Conservation (phyloP, 1,140 invertebrate species). For the Saccostrea glomerata region DNA sequence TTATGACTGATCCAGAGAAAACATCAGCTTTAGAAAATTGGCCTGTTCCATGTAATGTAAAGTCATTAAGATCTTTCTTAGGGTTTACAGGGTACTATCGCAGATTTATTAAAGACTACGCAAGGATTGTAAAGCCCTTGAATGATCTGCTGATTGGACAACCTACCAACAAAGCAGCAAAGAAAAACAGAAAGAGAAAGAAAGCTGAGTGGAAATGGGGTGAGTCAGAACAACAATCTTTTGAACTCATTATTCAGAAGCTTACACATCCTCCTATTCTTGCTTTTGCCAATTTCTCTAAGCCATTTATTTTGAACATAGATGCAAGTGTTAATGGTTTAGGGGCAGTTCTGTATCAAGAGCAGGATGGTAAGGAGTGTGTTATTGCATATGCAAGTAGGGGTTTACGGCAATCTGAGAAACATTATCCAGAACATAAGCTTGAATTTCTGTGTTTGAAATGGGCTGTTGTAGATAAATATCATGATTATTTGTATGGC, state of each 20-base stretch:
- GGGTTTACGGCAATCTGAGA: slow-evolving; percentile 29
- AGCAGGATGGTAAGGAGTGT: background rate
- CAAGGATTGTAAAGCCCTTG: slow-evolving; percentile 61
- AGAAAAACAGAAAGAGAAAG: background rate
- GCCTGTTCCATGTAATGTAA: slow-evolving; percentile 65
- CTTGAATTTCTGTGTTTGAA: slow-evolving; percentile 43
- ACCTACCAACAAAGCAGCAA: slow-evolving; percentile 2
- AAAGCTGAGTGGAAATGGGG: slow-evolving; percentile 40
- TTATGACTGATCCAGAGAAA: slow-evolving; percentile 68
- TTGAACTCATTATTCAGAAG: slow-evolving; percentile 56
- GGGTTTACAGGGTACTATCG: slow-evolving; percentile 58
- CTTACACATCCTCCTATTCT: slow-evolving; percentile 59
- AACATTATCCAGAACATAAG: slow-evolving; percentile 49
- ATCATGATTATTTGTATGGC: slow-evolving; percentile 56
- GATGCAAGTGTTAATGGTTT: slow-evolving; percentile 53
- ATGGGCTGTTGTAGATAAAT: slow-evolving; percentile 52
- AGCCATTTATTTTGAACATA: slow-evolving; percentile 57
- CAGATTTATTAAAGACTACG: slow-evolving; percentile 65
- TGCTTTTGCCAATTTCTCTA: slow-evolving; percentile 54
- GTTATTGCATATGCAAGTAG: slow-evolving; percentile 49
- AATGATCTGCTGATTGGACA: slow-evolving; percentile 54
- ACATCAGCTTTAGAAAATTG: slow-evolving; percentile 63
- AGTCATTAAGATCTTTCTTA: slow-evolving; percentile 69
- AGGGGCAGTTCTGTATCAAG: slow-evolving; percentile 28
- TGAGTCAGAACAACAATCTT: slow-evolving; percentile 46